These are phyloP conservation scores for Peucedramus taeniatus DNA, from an alignment of 2,113 vertebrate species.

Conservation along the genomic window DNA sequence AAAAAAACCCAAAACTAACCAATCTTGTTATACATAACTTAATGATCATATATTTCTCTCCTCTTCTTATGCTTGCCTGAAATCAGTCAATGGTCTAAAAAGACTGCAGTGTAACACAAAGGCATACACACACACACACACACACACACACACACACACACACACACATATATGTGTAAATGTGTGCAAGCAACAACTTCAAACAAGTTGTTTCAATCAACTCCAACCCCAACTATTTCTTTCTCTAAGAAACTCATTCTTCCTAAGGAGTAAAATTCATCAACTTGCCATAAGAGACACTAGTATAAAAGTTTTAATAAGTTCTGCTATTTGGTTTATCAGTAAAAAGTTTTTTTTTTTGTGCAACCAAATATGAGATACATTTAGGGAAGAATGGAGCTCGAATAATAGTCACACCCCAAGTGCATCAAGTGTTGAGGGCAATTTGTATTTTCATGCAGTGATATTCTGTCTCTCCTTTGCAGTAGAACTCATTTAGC, in stretches of 20 bases:
- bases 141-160: rapidly evolving
- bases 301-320: not conserved
- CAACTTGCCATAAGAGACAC: not conserved
- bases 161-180: not conserved
- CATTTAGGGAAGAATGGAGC: not conserved
- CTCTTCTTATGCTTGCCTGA: not conserved
- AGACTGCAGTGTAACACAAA: not conserved
- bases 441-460: not conserved
- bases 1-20: not conserved
- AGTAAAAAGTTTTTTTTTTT: not conserved
- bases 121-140: not conserved
- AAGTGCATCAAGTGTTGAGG: not conserved
- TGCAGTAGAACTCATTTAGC: not conserved
- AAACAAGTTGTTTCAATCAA: not conserved
- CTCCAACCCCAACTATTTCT: no score
- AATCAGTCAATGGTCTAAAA: not conserved
- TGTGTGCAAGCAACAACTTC: not conserved
- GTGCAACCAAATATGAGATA: not conserved
- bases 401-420: not conserved
- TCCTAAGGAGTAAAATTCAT: not conserved
- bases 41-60: not conserved
- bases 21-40: not conserved
- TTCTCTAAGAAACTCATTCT: not conserved
- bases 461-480: not conserved
- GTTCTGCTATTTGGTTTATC: not conserved